phyloP scores from a whole-genome alignment of 2,888 invertebrate genomes.

The Smittia aterrima region DNA sequence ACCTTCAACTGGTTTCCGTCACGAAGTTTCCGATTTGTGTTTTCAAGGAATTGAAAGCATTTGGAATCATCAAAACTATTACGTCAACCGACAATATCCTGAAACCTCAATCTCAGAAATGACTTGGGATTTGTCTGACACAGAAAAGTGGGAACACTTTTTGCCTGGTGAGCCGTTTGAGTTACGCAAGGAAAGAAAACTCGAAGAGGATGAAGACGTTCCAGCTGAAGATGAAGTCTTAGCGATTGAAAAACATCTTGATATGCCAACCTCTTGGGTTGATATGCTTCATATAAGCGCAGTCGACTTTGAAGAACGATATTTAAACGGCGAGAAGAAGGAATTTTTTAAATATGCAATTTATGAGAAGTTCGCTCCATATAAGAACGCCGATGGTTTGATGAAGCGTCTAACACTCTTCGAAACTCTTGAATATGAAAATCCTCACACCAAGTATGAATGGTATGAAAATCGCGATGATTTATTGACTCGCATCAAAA shows the following conservation, averaged over 20 bases:
- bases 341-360: slow-evolving; percentile 71
- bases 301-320: slow-evolving; percentile 65
- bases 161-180: slow-evolving; percentile 66
- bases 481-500: slow-evolving; percentile 58
- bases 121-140: slow-evolving; percentile 63
- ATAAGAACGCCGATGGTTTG: slow-evolving; percentile 52
- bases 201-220: slow-evolving; percentile 56
- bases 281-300: slow-evolving; percentile 61
- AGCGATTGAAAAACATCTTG: slow-evolving; percentile 66
- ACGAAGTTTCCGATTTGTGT: slow-evolving; percentile 58
- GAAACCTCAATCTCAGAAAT: slow-evolving; percentile 56
- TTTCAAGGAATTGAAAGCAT: slow-evolving; percentile 79
- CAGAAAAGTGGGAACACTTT: slow-evolving; percentile 69
- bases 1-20: slow-evolving; percentile 71
- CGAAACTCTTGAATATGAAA: slow-evolving; percentile 47
- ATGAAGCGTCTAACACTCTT: slow-evolving; percentile 46
- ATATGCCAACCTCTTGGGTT: slow-evolving; percentile 75
- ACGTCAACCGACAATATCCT: slow-evolving; percentile 67
- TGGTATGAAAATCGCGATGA: slow-evolving; percentile 67
- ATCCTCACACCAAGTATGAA: slow-evolving; percentile 57
- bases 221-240: slow-evolving; percentile 46
- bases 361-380: slow-evolving; percentile 75
- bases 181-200: slow-evolving; percentile 49
- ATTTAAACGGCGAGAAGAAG: slow-evolving; percentile 68
- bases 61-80: slow-evolving; percentile 86